Evolutionary conservation across 2,797 vertebrate species (phyloP).

Genomic region (Alosa sapidissima): DNA sequence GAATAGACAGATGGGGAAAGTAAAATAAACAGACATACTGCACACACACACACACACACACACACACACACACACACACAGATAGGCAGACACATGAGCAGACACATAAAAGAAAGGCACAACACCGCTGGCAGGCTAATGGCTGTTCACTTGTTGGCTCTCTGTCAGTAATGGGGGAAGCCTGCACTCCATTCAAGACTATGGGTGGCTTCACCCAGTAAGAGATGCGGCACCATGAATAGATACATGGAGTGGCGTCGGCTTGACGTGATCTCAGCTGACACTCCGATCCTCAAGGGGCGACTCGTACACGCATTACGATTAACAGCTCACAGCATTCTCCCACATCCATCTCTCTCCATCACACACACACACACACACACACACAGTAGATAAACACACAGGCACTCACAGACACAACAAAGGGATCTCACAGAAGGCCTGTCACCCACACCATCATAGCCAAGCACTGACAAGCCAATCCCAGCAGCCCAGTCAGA

Average conservation of each 20-base stretch:
- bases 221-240: conserved; percentile 32
- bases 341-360: neutral
- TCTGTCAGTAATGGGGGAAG: neutral
- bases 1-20: neutral
- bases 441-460: neutral
- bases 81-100: neutral
- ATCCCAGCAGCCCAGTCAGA: neutral
- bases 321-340: neutral
- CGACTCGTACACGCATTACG: conserved; percentile 13
- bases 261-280: conserved; percentile 41
- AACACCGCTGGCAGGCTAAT: neutral
- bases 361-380: conserved; percentile 20
- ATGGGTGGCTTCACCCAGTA: conserved; percentile 20
- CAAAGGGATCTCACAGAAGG: conserved; percentile 36
- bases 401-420: neutral
- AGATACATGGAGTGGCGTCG: conserved; percentile 31
- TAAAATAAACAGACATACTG: neutral
- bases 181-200: conserved; percentile 19
- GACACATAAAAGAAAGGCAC: conserved; percentile 1
- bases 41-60: conserved; percentile 26
- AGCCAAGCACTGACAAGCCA: conserved; percentile 3
- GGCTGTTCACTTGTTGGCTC: conserved; percentile 5
- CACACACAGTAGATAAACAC: neutral
- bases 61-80: conserved; percentile 28
- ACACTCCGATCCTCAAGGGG: conserved; percentile 43